Evolutionary conservation across 64 coral and sea anemone species (phyloP), one percentile per base, ranked within the genome.

Genomic region (Montipora capricornis): DNA sequence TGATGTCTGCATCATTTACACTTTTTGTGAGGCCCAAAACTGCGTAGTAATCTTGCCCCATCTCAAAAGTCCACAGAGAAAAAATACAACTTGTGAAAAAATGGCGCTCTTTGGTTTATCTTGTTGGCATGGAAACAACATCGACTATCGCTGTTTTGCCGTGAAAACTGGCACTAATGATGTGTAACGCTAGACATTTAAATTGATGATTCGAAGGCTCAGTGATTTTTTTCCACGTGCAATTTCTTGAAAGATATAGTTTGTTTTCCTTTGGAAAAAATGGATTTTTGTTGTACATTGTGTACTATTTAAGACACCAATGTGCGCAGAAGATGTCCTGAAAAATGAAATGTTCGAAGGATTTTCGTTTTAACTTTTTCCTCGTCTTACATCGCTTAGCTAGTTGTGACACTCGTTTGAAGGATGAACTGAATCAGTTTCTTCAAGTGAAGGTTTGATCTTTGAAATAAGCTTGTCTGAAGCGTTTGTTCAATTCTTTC

Each of bases 1-100:
- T 99, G 53, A 99, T 94, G 74, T 99, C 98, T 57, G 98, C 92
- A 94, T 99, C 95, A 20, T 26, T 80, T 19, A 86, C 98, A 17
- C 89, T 96, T 84, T 80, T 89, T 52, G 84, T 96, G 37, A 99
- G 92, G 49, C 95, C 98, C 49, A 99, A 93, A 94, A 99, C 93
- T 87, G 89, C 95, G 89, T 99, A 99, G 81, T 99, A 99, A 99
- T 99, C 98, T 96, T 96, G 98, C 68, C 98, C 98, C 98, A 99
- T 99, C 1, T 76, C 46, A 9, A 15, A 81, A 77, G 70, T n/a
- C 12, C 73, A 74, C 50, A 12, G 20, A 55, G 10, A 0, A 1
- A 55, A 7, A 7, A 7, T 0, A 68, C n/a, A 75, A 22, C 83
- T 46, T 73, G 64, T 15, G 68, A 79, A 97, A 96, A 97, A 94